Evolutionary conservation across 2,888 invertebrate species (phyloP), one percentile per base, ranked within the genome.

Genomic region (Brenthis ino): DNA sequence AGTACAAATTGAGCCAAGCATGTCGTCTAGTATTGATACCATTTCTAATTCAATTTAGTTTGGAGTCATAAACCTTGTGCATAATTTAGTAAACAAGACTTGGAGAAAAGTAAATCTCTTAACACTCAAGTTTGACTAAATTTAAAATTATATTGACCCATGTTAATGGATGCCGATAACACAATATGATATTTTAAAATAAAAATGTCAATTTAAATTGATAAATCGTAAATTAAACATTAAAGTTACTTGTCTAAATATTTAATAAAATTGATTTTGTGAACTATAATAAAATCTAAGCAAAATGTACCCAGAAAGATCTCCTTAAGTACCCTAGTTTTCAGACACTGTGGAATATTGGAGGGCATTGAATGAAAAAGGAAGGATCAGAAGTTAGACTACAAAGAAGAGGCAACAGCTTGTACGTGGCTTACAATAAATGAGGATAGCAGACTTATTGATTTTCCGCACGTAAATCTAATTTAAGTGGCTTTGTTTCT

Each of bases 391-490:
- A 43, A 43, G 11, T 43, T 43, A 43, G 37, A 43, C 37, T 43
- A 43, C 37, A 8, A 11, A 43, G 37, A 43, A 11, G 37, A 11
- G 11, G 37, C 11, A 43, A 43, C 37, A 43, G 37, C 37, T 43
- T 43, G 33, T 16, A 50, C n/a, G 33, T n/a, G 16, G 24, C 50
- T n/a, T 28, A n/a, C 47, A 50, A 1, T n/a, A 60, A n/a, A 28
- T 43, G 33, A 28, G 48, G 33, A 66, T 54, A 60, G 16, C 5
- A 77, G 65, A 11, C 37, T 53, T 54, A 68, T 65, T 76, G 77
- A 51, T 16, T 79, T 78, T 79, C 74, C 78, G 76, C 74, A 74
- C 78, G 67, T 82, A 80, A 80, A 80, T 82, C 77, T 77, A 55
- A 77, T 70, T 76, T 71, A 71, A 75, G 71, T 68, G 47, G 67